Percentiles rank a stretch among this genome's conserved stretches.
Conservation (phyloP, 2,113 vertebrate species). For the Xyliphius kryptos region DNA sequence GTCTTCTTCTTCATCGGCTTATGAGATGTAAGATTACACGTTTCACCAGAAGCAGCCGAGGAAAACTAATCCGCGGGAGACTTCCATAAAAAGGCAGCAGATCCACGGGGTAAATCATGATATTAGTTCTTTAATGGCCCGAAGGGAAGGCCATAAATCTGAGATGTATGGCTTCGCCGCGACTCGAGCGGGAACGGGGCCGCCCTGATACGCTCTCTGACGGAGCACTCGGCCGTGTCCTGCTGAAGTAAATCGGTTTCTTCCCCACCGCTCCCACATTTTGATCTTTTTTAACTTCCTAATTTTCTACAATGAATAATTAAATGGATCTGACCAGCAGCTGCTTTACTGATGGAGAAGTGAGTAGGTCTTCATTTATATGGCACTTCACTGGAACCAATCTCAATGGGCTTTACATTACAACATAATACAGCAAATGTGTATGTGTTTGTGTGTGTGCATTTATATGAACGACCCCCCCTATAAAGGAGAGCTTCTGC, state of each 20-base stretch:
- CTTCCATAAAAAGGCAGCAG: slow-evolving; percentile 41
- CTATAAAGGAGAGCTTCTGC: too few species aligned
- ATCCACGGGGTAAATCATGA: slow-evolving; percentile 45
- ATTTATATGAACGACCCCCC: too few species aligned
- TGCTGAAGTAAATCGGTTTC: slow-evolving; percentile 18
- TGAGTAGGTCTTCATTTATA: too few species aligned
- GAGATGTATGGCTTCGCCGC: slow-evolving; percentile 10
- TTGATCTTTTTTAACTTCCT: slow-evolving; percentile 5
- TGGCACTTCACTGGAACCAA: too few species aligned
- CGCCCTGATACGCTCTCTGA: background rate
- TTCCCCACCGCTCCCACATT: slow-evolving; percentile 2
- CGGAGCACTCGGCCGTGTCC: slow-evolving; percentile 17
- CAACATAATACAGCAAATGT: too few species aligned
- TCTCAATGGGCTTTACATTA: too few species aligned
- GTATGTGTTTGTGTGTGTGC: slow-evolving; percentile 4
- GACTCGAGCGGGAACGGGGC: background rate
- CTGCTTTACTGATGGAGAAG: too few species aligned
- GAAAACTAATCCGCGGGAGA: slow-evolving; percentile 55
- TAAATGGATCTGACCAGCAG: too few species aligned
- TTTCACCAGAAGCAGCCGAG: slow-evolving; percentile 59
- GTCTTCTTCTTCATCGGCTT: slow-evolving; percentile 36
- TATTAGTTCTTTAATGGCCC: slow-evolving; percentile 51
- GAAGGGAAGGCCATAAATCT: slow-evolving; percentile 35
- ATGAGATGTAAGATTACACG: slow-evolving; percentile 58
- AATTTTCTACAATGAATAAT: too few species aligned